Evolutionary conservation across 2,888 invertebrate species (phyloP).

Genomic region (Neria commutata): DNA sequence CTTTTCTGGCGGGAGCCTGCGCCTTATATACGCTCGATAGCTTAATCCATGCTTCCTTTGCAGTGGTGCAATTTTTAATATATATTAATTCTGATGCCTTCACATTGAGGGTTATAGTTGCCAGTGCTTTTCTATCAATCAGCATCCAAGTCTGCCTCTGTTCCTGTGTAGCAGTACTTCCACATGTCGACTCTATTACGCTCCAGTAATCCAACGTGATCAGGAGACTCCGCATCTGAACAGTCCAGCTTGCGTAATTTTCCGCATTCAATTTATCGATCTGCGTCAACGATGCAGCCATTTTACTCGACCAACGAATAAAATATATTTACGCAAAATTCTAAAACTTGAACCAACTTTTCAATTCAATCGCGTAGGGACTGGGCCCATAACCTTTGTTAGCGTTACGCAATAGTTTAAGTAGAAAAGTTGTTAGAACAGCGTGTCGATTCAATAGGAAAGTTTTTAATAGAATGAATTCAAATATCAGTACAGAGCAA

Average conservation of each 20-base stretch:
- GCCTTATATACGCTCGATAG: conserved; percentile 17
- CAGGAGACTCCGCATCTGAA: conserved; percentile 23
- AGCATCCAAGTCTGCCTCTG: conserved; percentile 6
- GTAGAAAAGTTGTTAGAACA: too few species aligned
- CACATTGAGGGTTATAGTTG: conserved; percentile 16
- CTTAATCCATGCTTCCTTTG: conserved; percentile 20
- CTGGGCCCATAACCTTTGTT: too few species aligned
- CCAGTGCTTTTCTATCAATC: conserved; percentile 13
- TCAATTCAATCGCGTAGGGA: too few species aligned
- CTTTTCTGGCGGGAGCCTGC: conserved; percentile 22
- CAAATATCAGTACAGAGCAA: too few species aligned
- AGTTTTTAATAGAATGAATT: too few species aligned
- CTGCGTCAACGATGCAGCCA: background rate
- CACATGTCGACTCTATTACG: conserved; percentile 6
- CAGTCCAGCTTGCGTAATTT: conserved; percentile 19
- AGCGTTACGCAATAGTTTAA: too few species aligned
- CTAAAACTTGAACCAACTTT: too few species aligned
- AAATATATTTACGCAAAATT: background rate
- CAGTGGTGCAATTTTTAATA: conserved; percentile 19
- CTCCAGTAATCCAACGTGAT: conserved; percentile 22
- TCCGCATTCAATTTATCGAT: conserved; percentile 21
- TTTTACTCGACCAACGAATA: conserved; percentile 3
- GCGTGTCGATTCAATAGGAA: too few species aligned
- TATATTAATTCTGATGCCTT: conserved; percentile 23
- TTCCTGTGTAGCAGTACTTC: background rate